Evolutionary conservation across 2,888 invertebrate genomes (phyloP).

Genomic region (Malthinus seriepunctatus): DNA sequence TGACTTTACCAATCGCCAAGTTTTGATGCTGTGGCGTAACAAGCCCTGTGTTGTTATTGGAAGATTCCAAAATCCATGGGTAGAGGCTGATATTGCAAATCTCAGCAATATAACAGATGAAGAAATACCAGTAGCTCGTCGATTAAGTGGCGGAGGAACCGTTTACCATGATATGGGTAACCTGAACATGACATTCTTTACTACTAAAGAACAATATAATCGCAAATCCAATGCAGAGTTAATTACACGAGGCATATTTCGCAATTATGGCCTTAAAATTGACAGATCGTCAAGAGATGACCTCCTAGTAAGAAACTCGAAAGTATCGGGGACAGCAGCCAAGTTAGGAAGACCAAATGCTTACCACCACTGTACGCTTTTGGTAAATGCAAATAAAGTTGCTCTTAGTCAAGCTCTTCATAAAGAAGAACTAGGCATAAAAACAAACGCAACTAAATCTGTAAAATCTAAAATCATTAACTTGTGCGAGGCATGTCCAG

Average conservation of each 20-base stretch:
- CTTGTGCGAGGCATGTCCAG: constrained; percentile 73
- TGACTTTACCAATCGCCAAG: constrained; percentile 80
- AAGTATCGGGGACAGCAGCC: constrained; percentile 95
- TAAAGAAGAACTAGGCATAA: constrained; percentile 79
- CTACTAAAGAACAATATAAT: constrained; percentile 79
- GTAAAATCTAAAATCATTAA: constrained; percentile 82
- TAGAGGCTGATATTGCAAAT: constrained; percentile 80
- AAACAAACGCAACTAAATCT: constrained; percentile 84
- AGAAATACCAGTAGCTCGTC: constrained; percentile 77
- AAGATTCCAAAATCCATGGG: constrained; percentile 95
- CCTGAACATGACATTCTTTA: constrained; percentile 91
- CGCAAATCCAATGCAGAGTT: constrained; percentile 86
- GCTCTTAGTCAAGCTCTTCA: constrained; percentile 73
- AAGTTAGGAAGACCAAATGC: constrained; percentile 85
- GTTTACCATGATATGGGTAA: constrained; percentile 96
- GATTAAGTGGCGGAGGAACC: constrained; percentile 95
- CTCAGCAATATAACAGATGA: constrained; percentile 58
- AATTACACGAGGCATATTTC: constrained; percentile 79
- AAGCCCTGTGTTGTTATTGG: constrained; percentile 95
- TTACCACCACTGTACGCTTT: constrained; percentile 97
- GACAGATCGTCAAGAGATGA: constrained; percentile 84
- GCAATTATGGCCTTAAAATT: constrained; percentile 79
- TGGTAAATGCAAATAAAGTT: constrained; percentile 83
- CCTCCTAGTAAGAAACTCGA: constrained; percentile 76
- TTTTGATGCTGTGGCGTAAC: constrained; percentile 92